phyloP scores from a whole-genome alignment of 2,888 invertebrate species.

The Brachyptera putata region DNA sequence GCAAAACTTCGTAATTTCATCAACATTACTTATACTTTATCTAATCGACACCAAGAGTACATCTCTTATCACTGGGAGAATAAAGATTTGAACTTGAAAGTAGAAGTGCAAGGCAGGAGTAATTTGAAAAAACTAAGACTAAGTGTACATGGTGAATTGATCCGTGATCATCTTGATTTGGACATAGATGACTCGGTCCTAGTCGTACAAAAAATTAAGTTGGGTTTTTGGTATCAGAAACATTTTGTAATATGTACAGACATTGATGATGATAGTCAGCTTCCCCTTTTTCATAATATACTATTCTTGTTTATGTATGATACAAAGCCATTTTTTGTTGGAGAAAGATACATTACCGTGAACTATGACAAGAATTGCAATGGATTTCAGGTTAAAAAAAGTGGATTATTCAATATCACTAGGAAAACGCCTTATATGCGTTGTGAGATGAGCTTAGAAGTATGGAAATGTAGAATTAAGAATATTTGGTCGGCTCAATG shows the following conservation, averaged over 20 bases:
- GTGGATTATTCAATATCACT: not conserved
- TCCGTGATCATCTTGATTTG: not conserved
- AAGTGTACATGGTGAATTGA: no score
- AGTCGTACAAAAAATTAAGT: not conserved
- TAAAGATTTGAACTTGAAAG: no score
- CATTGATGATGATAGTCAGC: not conserved
- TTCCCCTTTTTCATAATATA: not conserved
- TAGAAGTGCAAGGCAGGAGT: no score
- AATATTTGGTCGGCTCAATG: no score
- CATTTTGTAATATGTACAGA: not conserved
- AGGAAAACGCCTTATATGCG: no score
- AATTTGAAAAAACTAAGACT: no score
- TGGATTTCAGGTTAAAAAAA: not conserved
- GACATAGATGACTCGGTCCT: not conserved
- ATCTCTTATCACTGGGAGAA: no score
- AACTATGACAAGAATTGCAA: not conserved
- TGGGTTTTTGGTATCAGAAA: not conserved
- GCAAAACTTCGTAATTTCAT: no score
- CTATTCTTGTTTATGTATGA: not conserved
- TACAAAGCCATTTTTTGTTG: not conserved
- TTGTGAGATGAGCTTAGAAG: no score
- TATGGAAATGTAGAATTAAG: no score
- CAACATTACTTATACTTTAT: no score
- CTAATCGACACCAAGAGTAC: no score
- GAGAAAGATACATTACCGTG: not conserved